Conservation (phyloP, 2,888 invertebrate species). For the Epinotia brunnichana region DNA sequence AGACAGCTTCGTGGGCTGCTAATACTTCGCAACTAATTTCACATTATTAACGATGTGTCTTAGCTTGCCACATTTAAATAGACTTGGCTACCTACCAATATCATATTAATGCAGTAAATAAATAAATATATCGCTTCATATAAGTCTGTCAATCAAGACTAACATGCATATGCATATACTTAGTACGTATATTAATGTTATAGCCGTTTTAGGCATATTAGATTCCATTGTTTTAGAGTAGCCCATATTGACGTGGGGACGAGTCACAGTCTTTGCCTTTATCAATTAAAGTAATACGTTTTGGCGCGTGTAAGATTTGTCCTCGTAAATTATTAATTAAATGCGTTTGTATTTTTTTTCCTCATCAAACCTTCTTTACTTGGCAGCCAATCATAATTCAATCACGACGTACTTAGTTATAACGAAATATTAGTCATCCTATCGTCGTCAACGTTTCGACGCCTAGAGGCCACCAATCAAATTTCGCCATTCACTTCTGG, state of each 20-base stretch:
- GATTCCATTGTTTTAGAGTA: neutral
- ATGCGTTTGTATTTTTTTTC: neutral
- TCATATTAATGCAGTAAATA: conserved; percentile 24
- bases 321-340: neutral
- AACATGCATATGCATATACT: neutral
- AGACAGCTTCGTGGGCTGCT: neutral
- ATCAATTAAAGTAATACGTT: neutral
- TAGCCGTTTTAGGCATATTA: neutral
- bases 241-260: neutral
- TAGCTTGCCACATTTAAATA: conserved; percentile 26
- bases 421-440: neutral
- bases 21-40: conserved; percentile 15
- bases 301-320: neutral
- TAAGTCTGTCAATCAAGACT: neutral
- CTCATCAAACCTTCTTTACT: too few species aligned
- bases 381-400: neutral
- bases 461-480: neutral
- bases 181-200: neutral
- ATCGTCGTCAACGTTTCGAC: neutral
- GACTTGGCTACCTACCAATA: conserved; percentile 40
- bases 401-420: neutral
- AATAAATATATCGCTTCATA: conserved; percentile 17
- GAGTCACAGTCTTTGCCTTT: neutral
- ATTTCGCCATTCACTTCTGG: conserved; percentile 1
- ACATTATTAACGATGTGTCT: conserved; percentile 21